These are phyloP conservation scores for Allophyes oxyacanthae DNA, from an alignment of 2,888 invertebrate genomes.

Conservation along the genomic window DNA sequence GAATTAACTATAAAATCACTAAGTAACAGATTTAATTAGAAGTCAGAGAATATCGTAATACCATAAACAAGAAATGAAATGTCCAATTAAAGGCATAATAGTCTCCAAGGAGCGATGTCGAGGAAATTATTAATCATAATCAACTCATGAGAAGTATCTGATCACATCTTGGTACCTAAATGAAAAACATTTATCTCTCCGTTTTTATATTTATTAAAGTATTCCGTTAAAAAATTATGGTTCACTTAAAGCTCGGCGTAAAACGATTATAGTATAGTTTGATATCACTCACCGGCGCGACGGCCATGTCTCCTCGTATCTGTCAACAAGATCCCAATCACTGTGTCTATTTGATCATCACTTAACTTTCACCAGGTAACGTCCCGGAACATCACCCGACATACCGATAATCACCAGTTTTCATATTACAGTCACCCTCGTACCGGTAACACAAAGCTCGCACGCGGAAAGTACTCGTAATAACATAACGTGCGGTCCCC, in stretches of 20 bases:
- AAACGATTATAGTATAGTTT: constrained; percentile 29
- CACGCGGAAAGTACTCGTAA: constrained; percentile 54
- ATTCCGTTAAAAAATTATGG: constrained; percentile 12
- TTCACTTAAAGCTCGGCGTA: constrained; percentile 22
- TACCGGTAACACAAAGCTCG: constrained; percentile 64
- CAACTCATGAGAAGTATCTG: constrained; percentile 6
- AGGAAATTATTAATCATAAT: constrained; percentile 8
- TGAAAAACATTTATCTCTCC: constrained; percentile 16
- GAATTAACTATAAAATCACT: constrained; percentile 1
- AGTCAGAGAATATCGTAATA: constrained; percentile 17
- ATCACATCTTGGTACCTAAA: constrained; percentile 1
- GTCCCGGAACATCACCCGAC: constrained; percentile 68
- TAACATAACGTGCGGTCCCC: constrained; percentile 73
- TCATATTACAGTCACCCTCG: constrained; percentile 69
- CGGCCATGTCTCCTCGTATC: constrained; percentile 80
- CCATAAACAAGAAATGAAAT: constrained; percentile 24
- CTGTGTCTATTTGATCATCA: constrained; percentile 81
- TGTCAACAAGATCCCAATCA: constrained; percentile 73
- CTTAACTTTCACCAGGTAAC: constrained; percentile 78
- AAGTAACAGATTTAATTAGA: constrained; percentile 29
- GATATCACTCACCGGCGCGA: constrained; percentile 75
- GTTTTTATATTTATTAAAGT: constrained; percentile 2
- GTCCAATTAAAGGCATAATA: constrained; percentile 22
- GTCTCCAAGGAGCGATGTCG: constrained; percentile 11
- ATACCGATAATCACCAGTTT: constrained; percentile 71